Evolutionary conservation across 1,140 invertebrate species (phyloP).

Genomic region (Aphelenchoides avenae): DNA sequence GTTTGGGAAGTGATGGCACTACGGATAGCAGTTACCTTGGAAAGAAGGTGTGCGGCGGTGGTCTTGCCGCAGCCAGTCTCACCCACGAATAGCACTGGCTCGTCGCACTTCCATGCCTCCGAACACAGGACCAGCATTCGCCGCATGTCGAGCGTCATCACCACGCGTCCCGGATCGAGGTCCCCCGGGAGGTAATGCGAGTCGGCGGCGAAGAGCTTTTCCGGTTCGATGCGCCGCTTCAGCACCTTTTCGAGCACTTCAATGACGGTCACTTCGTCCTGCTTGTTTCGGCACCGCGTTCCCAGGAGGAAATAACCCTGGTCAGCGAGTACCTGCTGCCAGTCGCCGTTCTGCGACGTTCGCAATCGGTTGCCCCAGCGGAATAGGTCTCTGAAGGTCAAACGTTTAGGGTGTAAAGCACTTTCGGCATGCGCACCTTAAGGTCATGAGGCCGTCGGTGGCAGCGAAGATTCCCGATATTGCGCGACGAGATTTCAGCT

Average conservation of each 20-base stretch:
- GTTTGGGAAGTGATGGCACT: too few species aligned
- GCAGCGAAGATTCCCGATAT: conserved; percentile 45
- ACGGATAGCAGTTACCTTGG: conserved; percentile 12
- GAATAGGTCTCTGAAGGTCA: conserved; percentile 75
- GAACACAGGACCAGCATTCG: conserved; percentile 83
- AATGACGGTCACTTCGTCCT: conserved; percentile 68
- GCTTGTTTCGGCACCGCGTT: conserved; percentile 78
- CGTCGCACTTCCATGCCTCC: conserved; percentile 80
- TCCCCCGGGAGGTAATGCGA: conserved; percentile 64
- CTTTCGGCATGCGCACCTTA: conserved; percentile 24
- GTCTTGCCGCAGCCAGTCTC: conserved; percentile 99
- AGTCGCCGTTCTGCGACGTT: conserved; percentile 72
- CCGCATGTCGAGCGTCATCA: conserved; percentile 65
- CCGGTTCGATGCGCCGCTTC: conserved; percentile 71
- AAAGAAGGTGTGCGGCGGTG: conserved; percentile 77
- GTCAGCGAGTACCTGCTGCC: conserved; percentile 93
- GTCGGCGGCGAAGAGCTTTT: conserved; percentile 74
- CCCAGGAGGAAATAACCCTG: conserved; percentile 89
- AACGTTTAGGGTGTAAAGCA: background rate
- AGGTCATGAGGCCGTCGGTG: conserved; percentile 51
- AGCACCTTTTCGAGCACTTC: conserved; percentile 75
- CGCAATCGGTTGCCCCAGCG: conserved; percentile 88
- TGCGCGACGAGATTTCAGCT: conserved; percentile 32
- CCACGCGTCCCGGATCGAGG: background rate
- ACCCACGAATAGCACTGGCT: conserved; percentile 90